Base-by-base conservation (phyloP, 2,113 vertebrate species). In the Lampris incognitus region DNA sequence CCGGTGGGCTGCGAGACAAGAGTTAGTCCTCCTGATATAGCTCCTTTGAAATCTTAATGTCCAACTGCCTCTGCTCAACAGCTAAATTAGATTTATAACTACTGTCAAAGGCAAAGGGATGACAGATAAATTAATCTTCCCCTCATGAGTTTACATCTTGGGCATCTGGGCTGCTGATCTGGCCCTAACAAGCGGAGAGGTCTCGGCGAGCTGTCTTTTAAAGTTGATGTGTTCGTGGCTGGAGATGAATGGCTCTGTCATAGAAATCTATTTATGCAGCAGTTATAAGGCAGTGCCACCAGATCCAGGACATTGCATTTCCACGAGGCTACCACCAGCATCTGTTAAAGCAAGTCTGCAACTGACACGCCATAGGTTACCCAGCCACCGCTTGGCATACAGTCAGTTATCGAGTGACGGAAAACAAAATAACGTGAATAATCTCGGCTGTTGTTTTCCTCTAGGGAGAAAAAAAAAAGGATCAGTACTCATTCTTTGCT, bases 21-120 rank as follows among this genome's bases (percentile, higher is more conserved):
- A 92, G 88, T 92, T 92, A 63, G 78, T 93, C 92, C 87, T 86
- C 85, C 87, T 87, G 89, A 89, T 87, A 89, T 91, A 84, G 81
- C 78, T 89, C 89, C 89, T 93, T 92, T 93, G 88, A 93, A 93
- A 92, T 90, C 90, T 85, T 88, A 89, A 92, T 84, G 90, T 89
- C 85, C 84, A 78, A 78, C 82, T 90, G 87, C 82, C 93, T 91
- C 90, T 85, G 90, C 91, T 94, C 89, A 90, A 76, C 86, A 91
- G 92, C 90, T 92, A 95, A 96, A 96, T 95, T 95, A 95, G 93
- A 96, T 97, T 96, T 96, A 96, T 93, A 95, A 94, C 95, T 93
- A 92, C 94, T 95, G 95, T 95, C 96, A 96, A 92, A 96, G 92
- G 87, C 91, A 1, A 24, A 24, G 91, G 92, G 92, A 95, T 94